Conservation (phyloP, 1,140 invertebrate species). For the Penaeus vannamei region DNA sequence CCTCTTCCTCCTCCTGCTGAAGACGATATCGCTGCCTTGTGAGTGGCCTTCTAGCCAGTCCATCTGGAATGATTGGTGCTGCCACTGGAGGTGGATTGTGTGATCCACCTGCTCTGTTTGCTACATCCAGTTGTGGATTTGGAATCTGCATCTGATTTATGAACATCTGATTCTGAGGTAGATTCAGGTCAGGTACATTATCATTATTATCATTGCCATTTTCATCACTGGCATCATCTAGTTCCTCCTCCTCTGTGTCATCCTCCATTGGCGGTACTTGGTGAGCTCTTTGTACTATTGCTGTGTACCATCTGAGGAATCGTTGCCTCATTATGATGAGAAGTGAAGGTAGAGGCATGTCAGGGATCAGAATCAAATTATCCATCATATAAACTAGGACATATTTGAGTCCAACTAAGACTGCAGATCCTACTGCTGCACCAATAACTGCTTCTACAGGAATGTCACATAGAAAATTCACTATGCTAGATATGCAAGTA, state of each 20-base stretch:
- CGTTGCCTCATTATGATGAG: constrained; percentile 33
- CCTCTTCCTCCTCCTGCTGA: background rate
- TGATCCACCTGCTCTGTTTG: background rate
- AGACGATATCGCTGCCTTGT: constrained; percentile 18
- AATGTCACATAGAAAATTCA: constrained; percentile 51
- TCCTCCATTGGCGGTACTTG: constrained; percentile 34
- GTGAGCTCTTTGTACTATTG: constrained; percentile 32
- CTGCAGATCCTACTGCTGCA: constrained; percentile 35
- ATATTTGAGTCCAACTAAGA: constrained; percentile 51
- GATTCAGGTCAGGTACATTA: constrained; percentile 61
- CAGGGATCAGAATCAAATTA: constrained; percentile 59
- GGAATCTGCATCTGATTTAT: background rate
- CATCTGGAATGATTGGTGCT: constrained; percentile 13
- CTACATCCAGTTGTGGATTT: background rate
- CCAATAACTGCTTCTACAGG: constrained; percentile 56
- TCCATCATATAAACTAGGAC: constrained; percentile 58
- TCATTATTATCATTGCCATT: constrained; percentile 64
- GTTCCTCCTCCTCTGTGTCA: constrained; percentile 59
- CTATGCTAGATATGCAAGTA: background rate
- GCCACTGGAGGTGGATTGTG: background rate
- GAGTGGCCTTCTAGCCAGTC: constrained; percentile 36
- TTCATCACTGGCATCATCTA: constrained; percentile 64
- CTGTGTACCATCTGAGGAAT: constrained; percentile 49
- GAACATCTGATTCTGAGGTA: constrained; percentile 49
- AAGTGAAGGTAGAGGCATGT: constrained; percentile 43